Evolutionary conservation across 2,113 vertebrate species (phyloP).

Genomic region (Aldabrachelys gigantea): DNA sequence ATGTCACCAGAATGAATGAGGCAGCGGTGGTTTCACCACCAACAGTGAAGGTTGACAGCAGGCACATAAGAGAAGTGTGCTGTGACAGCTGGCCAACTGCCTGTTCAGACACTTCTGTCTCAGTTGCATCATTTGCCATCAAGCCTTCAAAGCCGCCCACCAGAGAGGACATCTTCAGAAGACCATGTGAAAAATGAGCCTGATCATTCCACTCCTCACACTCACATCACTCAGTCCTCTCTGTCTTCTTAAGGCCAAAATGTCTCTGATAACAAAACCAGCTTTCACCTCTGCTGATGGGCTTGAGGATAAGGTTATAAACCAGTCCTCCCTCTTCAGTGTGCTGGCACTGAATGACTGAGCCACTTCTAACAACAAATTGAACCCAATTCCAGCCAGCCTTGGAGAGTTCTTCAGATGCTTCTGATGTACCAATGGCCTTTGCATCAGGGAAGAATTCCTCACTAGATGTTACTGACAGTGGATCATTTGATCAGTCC

Average conservation of each 20-base stretch:
- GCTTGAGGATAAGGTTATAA: neutral
- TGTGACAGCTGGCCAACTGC: neutral
- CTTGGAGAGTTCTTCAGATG: accelerated
- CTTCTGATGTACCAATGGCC: accelerated
- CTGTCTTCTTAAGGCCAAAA: neutral
- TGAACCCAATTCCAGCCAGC: neutral
- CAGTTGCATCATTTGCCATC: accelerated
- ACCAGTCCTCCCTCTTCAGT: neutral
- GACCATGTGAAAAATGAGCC: accelerated
- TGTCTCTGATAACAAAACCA: neutral
- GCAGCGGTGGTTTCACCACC: accelerated
- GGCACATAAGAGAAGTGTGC: accelerated
- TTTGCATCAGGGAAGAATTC: accelerated
- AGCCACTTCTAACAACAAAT: neutral
- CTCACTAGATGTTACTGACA: neutral
- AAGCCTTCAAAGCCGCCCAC: accelerated
- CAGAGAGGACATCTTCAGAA: neutral
- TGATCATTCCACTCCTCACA: neutral
- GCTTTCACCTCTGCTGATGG: accelerated
- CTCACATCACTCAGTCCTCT: accelerated
- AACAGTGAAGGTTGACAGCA: accelerated
- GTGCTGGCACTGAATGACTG: accelerated
- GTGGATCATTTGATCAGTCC: accelerated
- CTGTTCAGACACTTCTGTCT: accelerated
- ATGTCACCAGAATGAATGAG: accelerated